Evolutionary conservation across 2,113 vertebrate genomes (phyloP).

Genomic region (Leiothrix lutea): DNA sequence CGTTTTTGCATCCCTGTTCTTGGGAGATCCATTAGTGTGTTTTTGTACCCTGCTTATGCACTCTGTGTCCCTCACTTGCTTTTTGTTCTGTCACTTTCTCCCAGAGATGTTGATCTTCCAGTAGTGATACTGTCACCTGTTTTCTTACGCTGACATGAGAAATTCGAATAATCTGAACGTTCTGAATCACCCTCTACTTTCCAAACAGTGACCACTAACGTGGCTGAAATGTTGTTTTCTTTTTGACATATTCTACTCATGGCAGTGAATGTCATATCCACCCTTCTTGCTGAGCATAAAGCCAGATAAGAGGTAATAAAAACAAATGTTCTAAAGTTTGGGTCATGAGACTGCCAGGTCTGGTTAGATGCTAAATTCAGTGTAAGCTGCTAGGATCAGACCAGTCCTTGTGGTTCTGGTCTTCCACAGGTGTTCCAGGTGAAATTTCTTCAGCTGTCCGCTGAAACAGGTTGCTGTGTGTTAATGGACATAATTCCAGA

Average conservation of each 20-base stretch:
- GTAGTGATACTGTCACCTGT: background rate
- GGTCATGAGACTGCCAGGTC: background rate
- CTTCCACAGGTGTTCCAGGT: background rate
- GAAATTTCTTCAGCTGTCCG: background rate
- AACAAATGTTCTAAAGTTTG: background rate
- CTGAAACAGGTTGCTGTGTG: background rate
- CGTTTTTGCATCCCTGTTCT: background rate
- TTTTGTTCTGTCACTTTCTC: background rate
- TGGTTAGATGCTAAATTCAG: background rate
- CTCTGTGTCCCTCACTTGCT: background rate
- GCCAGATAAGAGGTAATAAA: background rate
- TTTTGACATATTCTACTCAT: accelerated
- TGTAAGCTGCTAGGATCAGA: background rate
- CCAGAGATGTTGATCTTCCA: background rate
- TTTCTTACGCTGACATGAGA: background rate
- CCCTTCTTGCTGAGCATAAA: background rate
- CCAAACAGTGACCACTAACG: background rate
- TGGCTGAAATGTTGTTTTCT: background rate
- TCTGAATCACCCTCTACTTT: background rate
- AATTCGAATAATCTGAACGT: background rate
- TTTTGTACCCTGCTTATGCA: background rate
- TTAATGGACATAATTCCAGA: background rate
- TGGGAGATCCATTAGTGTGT: background rate
- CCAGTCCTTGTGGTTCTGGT: background rate
- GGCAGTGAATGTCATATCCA: background rate